Conservation (phyloP, 2,888 invertebrate species). For the Spodoptera exigua region DNA sequence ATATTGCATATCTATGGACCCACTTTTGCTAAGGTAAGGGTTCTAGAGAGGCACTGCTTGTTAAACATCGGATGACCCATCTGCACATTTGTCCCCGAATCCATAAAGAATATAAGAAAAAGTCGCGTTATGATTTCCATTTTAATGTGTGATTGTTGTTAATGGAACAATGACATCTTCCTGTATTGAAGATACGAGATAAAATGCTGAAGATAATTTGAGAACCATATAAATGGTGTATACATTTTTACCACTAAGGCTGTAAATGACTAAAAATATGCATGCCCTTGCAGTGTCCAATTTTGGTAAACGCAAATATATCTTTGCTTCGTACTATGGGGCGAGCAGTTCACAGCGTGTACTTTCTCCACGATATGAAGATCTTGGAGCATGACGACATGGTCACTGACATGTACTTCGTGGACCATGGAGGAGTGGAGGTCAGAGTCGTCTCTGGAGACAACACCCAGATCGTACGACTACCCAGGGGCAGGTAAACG, state of each 20-base stretch:
- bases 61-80: too few species aligned
- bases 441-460: conserved; percentile 49
- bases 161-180: too few species aligned
- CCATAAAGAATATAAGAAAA: too few species aligned
- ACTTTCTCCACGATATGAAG: conserved; percentile 71
- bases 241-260: too few species aligned
- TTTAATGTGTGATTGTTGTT: too few species aligned
- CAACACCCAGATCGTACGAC: conserved; percentile 39
- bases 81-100: too few species aligned
- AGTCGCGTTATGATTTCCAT: too few species aligned
- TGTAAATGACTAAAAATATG: too few species aligned
- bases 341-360: conserved; percentile 73
- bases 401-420: conserved; percentile 72
- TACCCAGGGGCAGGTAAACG: conserved; percentile 72
- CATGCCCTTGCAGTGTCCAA: conserved; percentile 71
- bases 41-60: too few species aligned
- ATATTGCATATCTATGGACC: conserved; percentile 79
- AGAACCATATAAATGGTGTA: too few species aligned
- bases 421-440: conserved; percentile 74
- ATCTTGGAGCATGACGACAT: conserved; percentile 73
- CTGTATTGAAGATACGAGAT: too few species aligned
- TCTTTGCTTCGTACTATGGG: conserved; percentile 77
- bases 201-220: too few species aligned
- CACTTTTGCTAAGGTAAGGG: conserved; percentile 73
- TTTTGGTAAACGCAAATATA: conserved; percentile 71